These are phyloP conservation scores for Dromaius novaehollandiae DNA, from an alignment of 2,113 vertebrate species.

Conservation along the genomic window DNA sequence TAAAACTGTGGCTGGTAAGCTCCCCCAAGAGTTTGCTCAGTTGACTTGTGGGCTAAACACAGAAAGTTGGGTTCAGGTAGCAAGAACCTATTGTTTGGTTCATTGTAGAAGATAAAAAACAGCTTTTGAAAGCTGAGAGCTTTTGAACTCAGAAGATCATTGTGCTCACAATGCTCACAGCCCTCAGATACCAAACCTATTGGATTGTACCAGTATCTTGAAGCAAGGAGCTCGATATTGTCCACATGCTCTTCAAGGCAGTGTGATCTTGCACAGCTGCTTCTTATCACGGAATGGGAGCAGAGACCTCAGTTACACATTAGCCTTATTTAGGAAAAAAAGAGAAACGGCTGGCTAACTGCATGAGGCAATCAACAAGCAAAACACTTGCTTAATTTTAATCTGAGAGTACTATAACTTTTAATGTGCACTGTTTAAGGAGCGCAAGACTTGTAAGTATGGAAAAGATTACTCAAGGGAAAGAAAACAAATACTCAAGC, in stretches of 20 bases:
- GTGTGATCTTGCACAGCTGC: background rate
- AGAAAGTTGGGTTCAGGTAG: background rate
- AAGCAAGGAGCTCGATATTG: background rate
- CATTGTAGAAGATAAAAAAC: background rate
- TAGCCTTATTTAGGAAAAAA: background rate
- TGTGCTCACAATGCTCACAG: background rate
- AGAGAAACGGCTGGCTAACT: background rate
- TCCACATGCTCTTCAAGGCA: background rate
- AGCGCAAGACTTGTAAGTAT: background rate
- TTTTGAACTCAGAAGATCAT: background rate
- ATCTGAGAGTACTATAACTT: background rate
- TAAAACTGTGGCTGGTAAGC: background rate
- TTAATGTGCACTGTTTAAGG: background rate
- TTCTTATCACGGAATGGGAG: background rate
- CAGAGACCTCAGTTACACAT: background rate
- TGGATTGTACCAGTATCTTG: background rate
- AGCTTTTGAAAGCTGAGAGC: background rate
- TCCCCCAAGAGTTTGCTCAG: background rate
- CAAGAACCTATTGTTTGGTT: background rate
- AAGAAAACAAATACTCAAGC: background rate
- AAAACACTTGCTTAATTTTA: background rate
- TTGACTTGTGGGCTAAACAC: background rate
- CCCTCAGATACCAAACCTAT: background rate
- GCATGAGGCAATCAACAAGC: background rate
- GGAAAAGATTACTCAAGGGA: background rate